Conservation (phyloP, 2,113 vertebrate genomes). For the Galbula dea region DNA sequence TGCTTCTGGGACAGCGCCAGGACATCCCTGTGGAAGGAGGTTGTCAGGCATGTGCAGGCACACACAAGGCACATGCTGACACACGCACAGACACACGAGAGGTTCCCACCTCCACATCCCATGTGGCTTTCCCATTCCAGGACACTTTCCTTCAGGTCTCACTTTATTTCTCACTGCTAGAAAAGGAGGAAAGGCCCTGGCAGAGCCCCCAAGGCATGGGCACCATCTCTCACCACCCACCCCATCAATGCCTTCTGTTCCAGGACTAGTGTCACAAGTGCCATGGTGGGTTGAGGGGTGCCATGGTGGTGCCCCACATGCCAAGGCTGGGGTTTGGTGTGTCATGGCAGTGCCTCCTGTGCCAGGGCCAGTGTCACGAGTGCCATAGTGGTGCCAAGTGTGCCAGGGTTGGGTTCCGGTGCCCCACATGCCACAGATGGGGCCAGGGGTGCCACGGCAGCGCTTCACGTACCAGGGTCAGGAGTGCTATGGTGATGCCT, state of each 20-base stretch:
- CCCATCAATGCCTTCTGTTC: background rate
- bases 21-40: background rate
- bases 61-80: no score
- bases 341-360: background rate
- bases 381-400: accelerated
- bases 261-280: background rate
- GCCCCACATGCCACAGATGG: background rate
- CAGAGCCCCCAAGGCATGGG: background rate
- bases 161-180: background rate
- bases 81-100: background rate
- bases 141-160: background rate
- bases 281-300: background rate
- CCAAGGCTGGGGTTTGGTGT: background rate
- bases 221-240: accelerated
- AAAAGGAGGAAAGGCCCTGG: background rate
- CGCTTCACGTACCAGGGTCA: no score
- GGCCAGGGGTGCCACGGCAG: background rate
- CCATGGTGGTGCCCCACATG: background rate
- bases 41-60: background rate
- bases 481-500: background rate
- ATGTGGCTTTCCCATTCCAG: background rate
- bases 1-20: no score
- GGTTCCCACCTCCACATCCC: background rate
- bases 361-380: background rate
- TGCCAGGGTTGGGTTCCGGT: background rate